Evolutionary conservation across 2,797 vertebrate species (phyloP), one percentile per base, ranked within the genome.

Genomic region (Crocodylus rhombifer): DNA sequence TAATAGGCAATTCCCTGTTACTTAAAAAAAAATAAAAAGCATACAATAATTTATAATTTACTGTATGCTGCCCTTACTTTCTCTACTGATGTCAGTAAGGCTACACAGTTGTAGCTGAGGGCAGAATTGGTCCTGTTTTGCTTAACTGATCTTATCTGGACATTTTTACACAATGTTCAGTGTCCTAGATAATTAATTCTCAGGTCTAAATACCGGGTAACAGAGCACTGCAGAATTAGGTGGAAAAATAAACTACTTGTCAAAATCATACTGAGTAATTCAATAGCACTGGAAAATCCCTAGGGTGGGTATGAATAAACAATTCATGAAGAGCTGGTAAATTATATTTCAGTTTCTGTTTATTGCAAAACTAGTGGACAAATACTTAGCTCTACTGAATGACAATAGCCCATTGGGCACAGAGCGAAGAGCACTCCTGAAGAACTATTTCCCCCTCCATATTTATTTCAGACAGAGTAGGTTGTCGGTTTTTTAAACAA

Each of bases 331-430:
- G 77, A 97, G 86, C 82, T 92, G 84, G 93, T 92, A 96, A 96
- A 97, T 97, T 92, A 96, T 80, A 82, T 95, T 96, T 97, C 85
- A 95, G 90, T 33, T 96, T 95, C 92, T 96, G 86, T 94, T 96
- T 96, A 94, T 83, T 95, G 88, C 85, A 83, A 91, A 95, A 94
- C 93, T 93, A 93, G 94, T 95, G 95, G 96, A 92, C 90, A 92
- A 97, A 94, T 75, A 91, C 75, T 95, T 87, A 86, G 69, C 78
- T 96, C 86, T 95, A 89, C 64, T 15, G 7, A 88, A 91, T 86
- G 94, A 96, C 93, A 94, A 88, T 15, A 93, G 62, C 57, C 87
- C 80, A 88, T 3, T 78, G 90, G 83, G 81, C 85, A 87, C 87
- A 74, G 83, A 94, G 90, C 84, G 95, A 94, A 63, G 79, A 86